Conservation (phyloP, 1,140 invertebrate genomes). For the Hestina assimilis region DNA sequence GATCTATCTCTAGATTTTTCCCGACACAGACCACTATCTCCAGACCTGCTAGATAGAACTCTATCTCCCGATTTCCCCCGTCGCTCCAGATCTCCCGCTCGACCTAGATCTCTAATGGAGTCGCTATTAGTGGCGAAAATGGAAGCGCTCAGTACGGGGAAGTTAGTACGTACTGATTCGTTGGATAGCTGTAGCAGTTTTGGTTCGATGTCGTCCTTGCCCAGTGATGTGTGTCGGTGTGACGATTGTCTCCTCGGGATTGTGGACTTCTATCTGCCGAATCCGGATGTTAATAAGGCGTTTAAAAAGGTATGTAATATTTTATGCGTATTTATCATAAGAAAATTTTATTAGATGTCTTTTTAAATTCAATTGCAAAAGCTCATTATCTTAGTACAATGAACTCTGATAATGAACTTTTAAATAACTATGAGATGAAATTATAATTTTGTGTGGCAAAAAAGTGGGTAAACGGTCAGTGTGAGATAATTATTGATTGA, state of each 20-base stretch:
- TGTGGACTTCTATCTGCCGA: slow-evolving; percentile 84
- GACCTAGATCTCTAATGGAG: slow-evolving; percentile 87
- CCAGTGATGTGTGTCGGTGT: slow-evolving; percentile 87
- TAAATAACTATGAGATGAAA: too few relatives aligned
- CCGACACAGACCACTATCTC: slow-evolving; percentile 25
- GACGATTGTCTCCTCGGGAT: slow-evolving; percentile 91
- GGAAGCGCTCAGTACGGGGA: slow-evolving; percentile 79
- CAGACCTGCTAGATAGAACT: slow-evolving; percentile 39
- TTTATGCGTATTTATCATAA: not conserved
- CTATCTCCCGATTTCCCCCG: slow-evolving; percentile 58
- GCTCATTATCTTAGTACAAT: too few relatives aligned
- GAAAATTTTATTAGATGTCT: too few relatives aligned
- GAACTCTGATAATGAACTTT: not conserved
- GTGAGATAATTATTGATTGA: slow-evolving; percentile 15
- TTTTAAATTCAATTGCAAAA: too few relatives aligned
- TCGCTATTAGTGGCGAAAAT: slow-evolving; percentile 87
- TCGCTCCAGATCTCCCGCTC: slow-evolving; percentile 68
- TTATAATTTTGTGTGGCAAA: not conserved
- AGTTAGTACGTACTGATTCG: slow-evolving; percentile 85
- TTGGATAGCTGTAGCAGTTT: slow-evolving; percentile 88
- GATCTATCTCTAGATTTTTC: slow-evolving; percentile 21
- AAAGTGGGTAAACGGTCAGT: not conserved
- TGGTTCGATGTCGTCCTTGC: slow-evolving; percentile 82
- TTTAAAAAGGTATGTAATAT: slow-evolving; percentile 82
- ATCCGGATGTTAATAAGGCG: slow-evolving; percentile 76